Evolutionary conservation across 1,140 invertebrate genomes (phyloP).

Genomic region (Littorina saxatilis): DNA sequence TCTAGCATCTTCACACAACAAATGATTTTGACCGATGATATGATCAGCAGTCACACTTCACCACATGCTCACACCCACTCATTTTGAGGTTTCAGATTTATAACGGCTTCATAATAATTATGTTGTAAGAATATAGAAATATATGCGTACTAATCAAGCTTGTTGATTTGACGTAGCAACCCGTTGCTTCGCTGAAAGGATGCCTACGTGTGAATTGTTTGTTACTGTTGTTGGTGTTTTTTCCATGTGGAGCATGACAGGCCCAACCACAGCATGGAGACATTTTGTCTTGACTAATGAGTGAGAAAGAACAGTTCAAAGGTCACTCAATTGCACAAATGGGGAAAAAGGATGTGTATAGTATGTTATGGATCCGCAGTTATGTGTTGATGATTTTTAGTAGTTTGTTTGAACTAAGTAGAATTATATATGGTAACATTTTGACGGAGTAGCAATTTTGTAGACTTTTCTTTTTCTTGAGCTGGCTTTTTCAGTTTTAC

Average conservation of each 20-base stretch:
- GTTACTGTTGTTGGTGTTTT: too few species aligned
- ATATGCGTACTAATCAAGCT: slow-evolving; percentile 17
- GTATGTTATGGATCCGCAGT: neutral
- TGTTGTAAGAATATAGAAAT: too few species aligned
- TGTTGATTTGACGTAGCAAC: neutral
- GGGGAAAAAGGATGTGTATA: slow-evolving; percentile 1
- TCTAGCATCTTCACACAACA: neutral
- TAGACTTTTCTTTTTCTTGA: too few species aligned
- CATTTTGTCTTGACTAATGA: too few species aligned
- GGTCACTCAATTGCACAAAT: neutral
- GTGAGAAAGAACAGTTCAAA: neutral
- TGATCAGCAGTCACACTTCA: neutral
- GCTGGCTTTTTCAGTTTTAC: neutral
- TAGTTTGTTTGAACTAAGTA: neutral
- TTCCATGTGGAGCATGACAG: too few species aligned
- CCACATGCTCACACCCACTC: neutral
- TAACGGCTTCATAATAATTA: slow-evolving; percentile 15
- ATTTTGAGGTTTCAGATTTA: neutral
- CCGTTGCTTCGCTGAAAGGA: neutral
- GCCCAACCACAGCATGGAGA: too few species aligned
- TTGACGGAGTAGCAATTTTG: neutral
- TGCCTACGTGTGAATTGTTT: too few species aligned
- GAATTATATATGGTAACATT: neutral
- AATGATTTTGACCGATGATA: neutral
- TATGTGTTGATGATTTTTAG: neutral